Evolutionary conservation across 2,797 vertebrate species (phyloP), one percentile per base, ranked within the genome.

Genomic region (Xenopus petersii): DNA sequence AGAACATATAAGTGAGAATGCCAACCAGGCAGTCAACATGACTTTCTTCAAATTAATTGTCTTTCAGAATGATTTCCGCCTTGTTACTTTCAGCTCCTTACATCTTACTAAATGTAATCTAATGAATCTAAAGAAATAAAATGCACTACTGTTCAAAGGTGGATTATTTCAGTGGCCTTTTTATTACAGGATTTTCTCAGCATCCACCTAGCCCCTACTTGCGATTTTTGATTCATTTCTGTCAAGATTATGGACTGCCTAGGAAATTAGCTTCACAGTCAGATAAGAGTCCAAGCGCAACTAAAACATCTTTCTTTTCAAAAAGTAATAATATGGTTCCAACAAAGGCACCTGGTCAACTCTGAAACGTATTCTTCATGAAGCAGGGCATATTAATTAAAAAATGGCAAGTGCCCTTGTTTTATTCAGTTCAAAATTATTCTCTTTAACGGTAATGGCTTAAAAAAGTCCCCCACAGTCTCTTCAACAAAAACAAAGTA

Each of bases 181-280:
- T 63, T 63, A 33, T 63, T 63, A 63, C 30, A 33, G 61, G 61
- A 63, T 63, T 63, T 56, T 63, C 61, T 36, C 61, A 63, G 61
- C 61, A 16, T 36, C 61, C 13, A 16, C 21, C 12, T 63, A 30
- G 61, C 61, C 30, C 61, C 61, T 63, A 13, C 61, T 33, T 63
- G 61, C 26, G 30, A 63, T 63, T 63, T 63, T 63, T 63, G 61
- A 63, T 63, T 63, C 26, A 63, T 63, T 63, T 63, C 61, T 63
- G 30, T 33, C 30, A 33, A 36, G 61, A 63, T 33, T 63, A 63
- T 63, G 36, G 61, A 63, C 61, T 36, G 26, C 61, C 61, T 33
- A 63, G 61, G 61, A 63, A 33, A 63, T 63, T 63, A 63, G 61
- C 5, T 63, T 13, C 26, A 36, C 11, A 12, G 13, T 42, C 12